Conservation (phyloP, 2,888 invertebrate genomes). For the Rhogogaster chlorosoma region DNA sequence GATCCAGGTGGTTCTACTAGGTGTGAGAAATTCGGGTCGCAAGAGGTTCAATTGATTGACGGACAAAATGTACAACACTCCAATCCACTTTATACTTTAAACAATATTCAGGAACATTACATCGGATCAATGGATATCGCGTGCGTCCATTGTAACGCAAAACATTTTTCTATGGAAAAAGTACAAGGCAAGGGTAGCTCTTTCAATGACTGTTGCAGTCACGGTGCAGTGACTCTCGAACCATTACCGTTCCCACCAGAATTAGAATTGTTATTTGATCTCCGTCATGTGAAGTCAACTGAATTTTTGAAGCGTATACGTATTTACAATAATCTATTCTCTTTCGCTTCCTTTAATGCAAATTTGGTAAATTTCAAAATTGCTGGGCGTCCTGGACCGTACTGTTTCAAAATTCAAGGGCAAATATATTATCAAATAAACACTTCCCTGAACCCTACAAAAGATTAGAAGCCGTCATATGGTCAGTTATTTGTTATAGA, state of each 20-base stretch:
- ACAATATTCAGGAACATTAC: no score
- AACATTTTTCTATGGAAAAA: no score
- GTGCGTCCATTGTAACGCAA: no score
- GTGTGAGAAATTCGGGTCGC: no score
- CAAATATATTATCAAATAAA: not conserved
- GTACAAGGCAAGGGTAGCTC: no score
- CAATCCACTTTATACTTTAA: no score
- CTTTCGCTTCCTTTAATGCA: not conserved
- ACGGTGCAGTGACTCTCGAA: not conserved
- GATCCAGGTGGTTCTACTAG: no score
- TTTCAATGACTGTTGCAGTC: not conserved
- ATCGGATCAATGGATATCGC: no score
- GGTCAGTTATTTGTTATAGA: not conserved
- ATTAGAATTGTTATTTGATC: not conserved
- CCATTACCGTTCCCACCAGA: not conserved
- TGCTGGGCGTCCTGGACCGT: not conserved
- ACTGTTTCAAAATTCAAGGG: not conserved
- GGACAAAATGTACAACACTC: no score
- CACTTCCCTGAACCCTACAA: not conserved
- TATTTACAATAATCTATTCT: not conserved
- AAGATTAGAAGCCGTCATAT: not conserved
- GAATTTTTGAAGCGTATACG: not conserved
- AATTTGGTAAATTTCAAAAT: not conserved
- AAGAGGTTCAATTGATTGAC: no score
- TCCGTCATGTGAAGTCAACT: not conserved